Conservation (phyloP, 2,113 vertebrate genomes). For the Lepus americanus region DNA sequence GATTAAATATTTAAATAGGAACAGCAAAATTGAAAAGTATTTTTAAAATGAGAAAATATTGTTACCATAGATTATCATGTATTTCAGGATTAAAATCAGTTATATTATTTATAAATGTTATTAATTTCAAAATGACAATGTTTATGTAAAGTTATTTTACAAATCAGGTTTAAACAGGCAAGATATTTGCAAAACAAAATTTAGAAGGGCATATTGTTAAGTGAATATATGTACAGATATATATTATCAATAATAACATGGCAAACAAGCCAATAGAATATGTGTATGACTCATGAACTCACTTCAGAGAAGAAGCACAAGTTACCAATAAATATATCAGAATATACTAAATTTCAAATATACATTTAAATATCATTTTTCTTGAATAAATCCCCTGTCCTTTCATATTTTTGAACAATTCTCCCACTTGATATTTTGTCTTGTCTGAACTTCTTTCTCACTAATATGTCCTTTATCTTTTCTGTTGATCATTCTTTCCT, state of each 20-base stretch:
- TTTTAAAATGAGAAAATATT: not conserved
- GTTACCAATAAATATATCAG: not conserved
- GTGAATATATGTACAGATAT: not conserved
- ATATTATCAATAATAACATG: not conserved
- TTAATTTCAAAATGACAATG: not conserved
- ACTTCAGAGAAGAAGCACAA: conserved; percentile 24
- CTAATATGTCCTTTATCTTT: not conserved
- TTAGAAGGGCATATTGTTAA: not conserved
- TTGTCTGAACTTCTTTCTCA: not conserved
- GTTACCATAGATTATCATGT: not conserved
- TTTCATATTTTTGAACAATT: not conserved
- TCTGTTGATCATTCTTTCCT: not conserved
- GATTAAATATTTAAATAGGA: not conserved
- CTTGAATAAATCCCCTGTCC: no score
- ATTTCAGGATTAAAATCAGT: not conserved
- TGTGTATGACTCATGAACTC: not conserved
- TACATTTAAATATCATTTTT: no score
- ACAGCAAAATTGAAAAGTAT: not conserved
- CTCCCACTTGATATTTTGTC: not conserved
- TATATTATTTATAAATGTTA: not conserved
- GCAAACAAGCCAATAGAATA: not conserved
- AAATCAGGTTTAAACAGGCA: not conserved
- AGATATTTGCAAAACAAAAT: not conserved
- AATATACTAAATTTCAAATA: not conserved
- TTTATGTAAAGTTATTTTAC: not conserved